These are phyloP conservation scores for Tinamus guttatus DNA, from an alignment of 2,113 vertebrate species.

Conservation along the genomic window DNA sequence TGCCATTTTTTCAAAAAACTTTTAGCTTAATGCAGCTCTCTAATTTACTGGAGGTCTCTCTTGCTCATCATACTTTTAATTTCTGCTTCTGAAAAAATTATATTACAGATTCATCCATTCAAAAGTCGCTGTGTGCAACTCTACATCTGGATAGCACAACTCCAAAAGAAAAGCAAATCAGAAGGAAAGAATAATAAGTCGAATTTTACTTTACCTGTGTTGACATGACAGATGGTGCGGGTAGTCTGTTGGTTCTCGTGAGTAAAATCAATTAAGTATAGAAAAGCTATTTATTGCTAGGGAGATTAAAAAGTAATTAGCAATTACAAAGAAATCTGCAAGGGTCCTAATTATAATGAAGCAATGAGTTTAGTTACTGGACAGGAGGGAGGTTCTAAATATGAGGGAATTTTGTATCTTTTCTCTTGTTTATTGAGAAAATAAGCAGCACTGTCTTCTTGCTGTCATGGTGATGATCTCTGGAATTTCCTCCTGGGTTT, in stretches of 20 bases:
- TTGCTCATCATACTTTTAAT: neutral
- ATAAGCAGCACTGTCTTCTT: neutral
- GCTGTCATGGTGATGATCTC: slow-evolving; percentile 11
- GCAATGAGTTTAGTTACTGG: slow-evolving; percentile 47
- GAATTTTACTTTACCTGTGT: slow-evolving; percentile 38
- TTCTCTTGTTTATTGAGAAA: slow-evolving; percentile 31
- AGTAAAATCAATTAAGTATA: slow-evolving; percentile 75
- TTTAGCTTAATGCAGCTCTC: neutral
- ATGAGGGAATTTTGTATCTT: neutral
- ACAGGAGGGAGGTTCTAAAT: slow-evolving; percentile 8
- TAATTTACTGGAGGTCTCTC: neutral
- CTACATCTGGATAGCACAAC: neutral
- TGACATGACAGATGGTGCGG: slow-evolving; percentile 59
- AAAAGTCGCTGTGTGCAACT: neutral
- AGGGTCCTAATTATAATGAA: slow-evolving; percentile 49
- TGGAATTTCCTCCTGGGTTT: neutral
- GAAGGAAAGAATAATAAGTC: neutral
- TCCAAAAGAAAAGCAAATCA: neutral
- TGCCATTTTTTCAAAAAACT: neutral
- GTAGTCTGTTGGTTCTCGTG: slow-evolving; percentile 62
- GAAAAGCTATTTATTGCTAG: slow-evolving; percentile 74
- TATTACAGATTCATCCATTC: neutral
- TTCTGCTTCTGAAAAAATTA: neutral
- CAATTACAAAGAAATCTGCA: slow-evolving; percentile 69
- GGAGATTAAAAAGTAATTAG: slow-evolving; percentile 77